Percentiles rank a stretch among this genome's conserved stretches.
These are phyloP conservation scores for Amphipoea oculea DNA, from an alignment of 2,888 invertebrate genomes.

Conservation along the genomic window DNA sequence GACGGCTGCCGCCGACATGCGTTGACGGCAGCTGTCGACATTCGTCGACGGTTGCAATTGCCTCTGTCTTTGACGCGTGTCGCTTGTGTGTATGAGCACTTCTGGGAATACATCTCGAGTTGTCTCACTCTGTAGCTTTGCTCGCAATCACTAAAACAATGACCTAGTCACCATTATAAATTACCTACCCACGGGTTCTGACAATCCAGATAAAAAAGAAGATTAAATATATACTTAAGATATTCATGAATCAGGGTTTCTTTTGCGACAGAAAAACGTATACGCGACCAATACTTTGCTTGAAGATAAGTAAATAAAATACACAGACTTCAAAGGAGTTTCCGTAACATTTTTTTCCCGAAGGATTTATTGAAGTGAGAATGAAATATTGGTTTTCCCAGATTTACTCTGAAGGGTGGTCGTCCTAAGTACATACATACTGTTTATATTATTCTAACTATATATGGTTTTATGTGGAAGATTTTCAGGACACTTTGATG, in stretches of 20 bases:
- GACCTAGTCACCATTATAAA: too few species aligned
- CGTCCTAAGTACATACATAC: constrained; percentile 10
- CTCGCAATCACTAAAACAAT: neutral
- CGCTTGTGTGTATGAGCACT: too few species aligned
- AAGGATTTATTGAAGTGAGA: constrained; percentile 48
- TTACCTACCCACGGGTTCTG: neutral
- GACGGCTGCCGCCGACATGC: too few species aligned
- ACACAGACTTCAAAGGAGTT: constrained; percentile 36
- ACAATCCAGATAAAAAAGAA: neutral
- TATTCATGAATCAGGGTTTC: constrained; percentile 1
- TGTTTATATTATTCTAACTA: constrained; percentile 6
- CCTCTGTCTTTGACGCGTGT: too few species aligned
- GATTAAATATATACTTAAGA: neutral
- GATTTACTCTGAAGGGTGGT: constrained; percentile 35
- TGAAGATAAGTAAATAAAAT: constrained; percentile 44
- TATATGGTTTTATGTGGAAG: neutral
- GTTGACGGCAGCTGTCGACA: neutral
- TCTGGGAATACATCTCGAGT: neutral
- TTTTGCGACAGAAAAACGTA: neutral
- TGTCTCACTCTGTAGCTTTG: neutral
- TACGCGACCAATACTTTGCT: constrained; percentile 11
- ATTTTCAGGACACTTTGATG: neutral
- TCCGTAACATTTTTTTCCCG: constrained; percentile 23
- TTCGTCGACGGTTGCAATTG: too few species aligned
- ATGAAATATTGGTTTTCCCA: constrained; percentile 51